These are phyloP conservation scores for Brassicogethes aeneus DNA, from an alignment of 2,888 invertebrate species.

Conservation along the genomic window DNA sequence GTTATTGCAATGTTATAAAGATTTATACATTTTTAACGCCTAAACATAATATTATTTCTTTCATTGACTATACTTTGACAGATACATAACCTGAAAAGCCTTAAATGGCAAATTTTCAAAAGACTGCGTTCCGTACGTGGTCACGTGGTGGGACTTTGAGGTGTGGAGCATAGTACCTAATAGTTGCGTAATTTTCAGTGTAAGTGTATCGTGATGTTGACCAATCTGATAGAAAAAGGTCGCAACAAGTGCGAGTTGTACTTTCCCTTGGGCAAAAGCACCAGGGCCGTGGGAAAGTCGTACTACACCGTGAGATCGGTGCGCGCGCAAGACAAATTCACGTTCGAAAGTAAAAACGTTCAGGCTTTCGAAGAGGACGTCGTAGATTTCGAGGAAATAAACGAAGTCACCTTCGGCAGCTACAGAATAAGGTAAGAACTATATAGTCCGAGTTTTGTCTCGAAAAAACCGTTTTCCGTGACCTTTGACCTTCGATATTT, in stretches of 20 bases:
- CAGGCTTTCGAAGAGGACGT: constrained; percentile 31
- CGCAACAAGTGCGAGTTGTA: constrained; percentile 85
- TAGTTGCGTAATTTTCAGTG: no score
- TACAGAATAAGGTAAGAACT: constrained; percentile 32
- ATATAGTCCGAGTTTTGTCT: no score
- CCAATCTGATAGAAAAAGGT: constrained; percentile 76
- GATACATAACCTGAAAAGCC: no score
- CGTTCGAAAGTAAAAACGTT: constrained; percentile 27
- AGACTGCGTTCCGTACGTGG: no score
- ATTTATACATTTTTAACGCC: no score
- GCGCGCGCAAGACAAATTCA: constrained; percentile 35
- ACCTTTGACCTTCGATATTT: no score
- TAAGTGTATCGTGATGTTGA: constrained; percentile 74
- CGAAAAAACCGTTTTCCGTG: no score
- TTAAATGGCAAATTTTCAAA: background rate
- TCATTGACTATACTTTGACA: no score
- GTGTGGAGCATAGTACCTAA: no score
- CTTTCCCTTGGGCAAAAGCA: constrained; percentile 52
- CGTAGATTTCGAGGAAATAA: constrained; percentile 33
- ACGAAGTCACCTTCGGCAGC: constrained; percentile 32
- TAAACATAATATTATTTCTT: no score
- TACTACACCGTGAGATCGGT: constrained; percentile 34
- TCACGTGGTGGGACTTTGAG: no score
- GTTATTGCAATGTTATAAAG: no score
- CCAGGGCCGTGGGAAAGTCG: constrained; percentile 23